Percentiles rank a stretch among this genome's conserved stretches.
phyloP scores from a whole-genome alignment of 2,113 vertebrate species.

The Microtus richardsoni region DNA sequence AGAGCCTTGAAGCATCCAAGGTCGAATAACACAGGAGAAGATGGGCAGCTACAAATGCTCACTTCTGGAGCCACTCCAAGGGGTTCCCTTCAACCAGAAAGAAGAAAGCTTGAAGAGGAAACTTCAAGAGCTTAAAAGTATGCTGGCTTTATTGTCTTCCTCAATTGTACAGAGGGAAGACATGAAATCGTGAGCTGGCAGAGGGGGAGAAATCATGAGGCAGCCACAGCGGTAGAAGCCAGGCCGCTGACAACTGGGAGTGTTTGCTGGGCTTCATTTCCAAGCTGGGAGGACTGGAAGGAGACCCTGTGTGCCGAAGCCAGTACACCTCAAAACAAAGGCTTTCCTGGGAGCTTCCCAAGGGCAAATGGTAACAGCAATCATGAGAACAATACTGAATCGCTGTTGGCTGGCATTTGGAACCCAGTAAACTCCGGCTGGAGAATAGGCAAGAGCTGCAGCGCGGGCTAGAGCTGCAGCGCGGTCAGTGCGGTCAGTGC shows the following conservation, averaged over 20 bases:
- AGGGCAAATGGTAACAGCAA: not conserved
- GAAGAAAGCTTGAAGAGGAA: not conserved
- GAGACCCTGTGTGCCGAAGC: not conserved
- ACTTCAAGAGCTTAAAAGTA: not conserved
- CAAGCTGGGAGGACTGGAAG: not conserved
- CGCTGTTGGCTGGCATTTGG: not conserved
- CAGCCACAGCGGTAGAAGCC: not conserved
- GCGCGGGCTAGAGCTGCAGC: not conserved
- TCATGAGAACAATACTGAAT: not conserved
- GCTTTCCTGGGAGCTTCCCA: not conserved
- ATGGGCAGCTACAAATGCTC: not conserved
- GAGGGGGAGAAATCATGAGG: not conserved
- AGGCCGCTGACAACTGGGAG: not conserved
- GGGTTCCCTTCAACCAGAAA: not conserved
- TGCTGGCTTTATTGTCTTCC: not conserved
- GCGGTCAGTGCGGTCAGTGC: not conserved
- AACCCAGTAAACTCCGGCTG: not conserved
- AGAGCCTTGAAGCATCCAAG: not conserved
- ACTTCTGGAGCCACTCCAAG: not conserved
- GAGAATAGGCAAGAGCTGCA: not conserved
- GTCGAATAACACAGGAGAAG: not conserved
- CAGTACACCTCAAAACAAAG: not conserved
- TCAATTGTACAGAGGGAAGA: not conserved
- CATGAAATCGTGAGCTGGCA: not conserved
- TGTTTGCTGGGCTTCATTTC: slow-evolving; percentile 46